A percentile compares a stretch with the other conserved stretches of the same genome.
These are phyloP conservation scores for Anneissia japonica DNA, from an alignment of 35 echinoderm and acorn worm species.

Conservation along the genomic window DNA sequence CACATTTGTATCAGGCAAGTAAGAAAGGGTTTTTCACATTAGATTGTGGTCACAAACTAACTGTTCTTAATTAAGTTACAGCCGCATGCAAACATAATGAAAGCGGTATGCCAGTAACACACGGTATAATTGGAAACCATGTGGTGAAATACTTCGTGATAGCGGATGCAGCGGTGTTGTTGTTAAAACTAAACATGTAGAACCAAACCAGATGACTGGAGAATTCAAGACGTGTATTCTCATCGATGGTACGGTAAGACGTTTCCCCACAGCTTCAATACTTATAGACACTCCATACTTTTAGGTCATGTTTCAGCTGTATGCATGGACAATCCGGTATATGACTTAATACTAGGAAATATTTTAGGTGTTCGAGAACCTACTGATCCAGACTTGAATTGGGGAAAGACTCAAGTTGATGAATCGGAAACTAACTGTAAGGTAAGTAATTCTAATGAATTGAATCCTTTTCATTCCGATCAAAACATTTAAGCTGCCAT, in stretches of 20 bases:
- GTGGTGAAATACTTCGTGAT: slow-evolving; percentile 34
- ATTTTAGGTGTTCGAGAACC: slow-evolving; percentile 16
- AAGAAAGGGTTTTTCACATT: slow-evolving; percentile 25
- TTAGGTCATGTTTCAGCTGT: background rate
- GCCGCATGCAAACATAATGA: slow-evolving; percentile 11
- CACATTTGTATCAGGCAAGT: slow-evolving; percentile 9
- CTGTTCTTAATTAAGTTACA: slow-evolving; percentile 14
- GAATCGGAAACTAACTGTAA: too few species aligned
- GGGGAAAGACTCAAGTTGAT: too few species aligned
- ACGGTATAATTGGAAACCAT: slow-evolving; percentile 10
- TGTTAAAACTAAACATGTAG: slow-evolving; percentile 20
- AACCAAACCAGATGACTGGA: slow-evolving; percentile 28
- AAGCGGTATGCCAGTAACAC: slow-evolving; percentile 25
- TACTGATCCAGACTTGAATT: slow-evolving; percentile 22
- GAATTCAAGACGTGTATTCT: slow-evolving; percentile 41
- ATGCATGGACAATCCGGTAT: slow-evolving; percentile 42
- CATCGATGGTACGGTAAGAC: slow-evolving; percentile 46
- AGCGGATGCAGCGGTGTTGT: slow-evolving; percentile 53
- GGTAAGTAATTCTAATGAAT: too few species aligned
- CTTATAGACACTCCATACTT: slow-evolving; percentile 40
- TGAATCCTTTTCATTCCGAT: background rate
- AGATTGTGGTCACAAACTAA: slow-evolving; percentile 44
- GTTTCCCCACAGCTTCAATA: slow-evolving; percentile 24
- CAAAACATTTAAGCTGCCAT: background rate
- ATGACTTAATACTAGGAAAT: slow-evolving; percentile 65